These are phyloP conservation scores for Hemaris fuciformis DNA, from an alignment of 2,888 invertebrate genomes.

Conservation along the genomic window DNA sequence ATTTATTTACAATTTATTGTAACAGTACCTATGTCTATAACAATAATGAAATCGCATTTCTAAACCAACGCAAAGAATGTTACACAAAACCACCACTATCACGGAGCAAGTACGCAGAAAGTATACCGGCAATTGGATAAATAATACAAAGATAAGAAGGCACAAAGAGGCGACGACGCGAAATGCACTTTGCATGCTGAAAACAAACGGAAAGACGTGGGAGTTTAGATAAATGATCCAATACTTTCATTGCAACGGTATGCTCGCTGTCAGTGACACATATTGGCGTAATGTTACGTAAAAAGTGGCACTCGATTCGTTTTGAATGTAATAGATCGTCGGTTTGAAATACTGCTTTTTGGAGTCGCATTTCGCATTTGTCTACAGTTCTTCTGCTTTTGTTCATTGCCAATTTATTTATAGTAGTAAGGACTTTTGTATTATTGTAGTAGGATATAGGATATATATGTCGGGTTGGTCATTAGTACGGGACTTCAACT, in stretches of 20 bases:
- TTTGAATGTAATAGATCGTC: slow-evolving; percentile 6
- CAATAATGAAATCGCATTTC: too few species aligned
- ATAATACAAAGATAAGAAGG: not conserved
- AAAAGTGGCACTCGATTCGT: slow-evolving; percentile 3
- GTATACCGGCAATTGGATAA: not conserved
- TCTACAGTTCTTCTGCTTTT: too few species aligned
- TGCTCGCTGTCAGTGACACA: slow-evolving; percentile 5
- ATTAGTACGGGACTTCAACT: too few species aligned
- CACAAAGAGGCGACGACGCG: not conserved
- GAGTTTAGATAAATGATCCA: slow-evolving; percentile 5
- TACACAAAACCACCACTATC: too few species aligned
- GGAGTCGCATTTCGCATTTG: not conserved
- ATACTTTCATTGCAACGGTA: slow-evolving; percentile 6
- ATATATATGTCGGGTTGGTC: too few species aligned
- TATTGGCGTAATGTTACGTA: slow-evolving; percentile 10
- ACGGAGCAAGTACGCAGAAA: not conserved
- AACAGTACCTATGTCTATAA: too few species aligned
- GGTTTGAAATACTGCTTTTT: not conserved
- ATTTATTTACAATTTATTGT: too few species aligned
- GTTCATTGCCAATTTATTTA: too few species aligned
- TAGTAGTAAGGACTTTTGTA: too few species aligned
- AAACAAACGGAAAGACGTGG: not conserved
- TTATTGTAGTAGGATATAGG: too few species aligned
- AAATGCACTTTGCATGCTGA: not conserved
- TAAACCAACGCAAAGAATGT: too few species aligned